These are phyloP conservation scores for Aphidius gifuensis DNA, from an alignment of 1,140 invertebrate genomes.

Conservation along the genomic window DNA sequence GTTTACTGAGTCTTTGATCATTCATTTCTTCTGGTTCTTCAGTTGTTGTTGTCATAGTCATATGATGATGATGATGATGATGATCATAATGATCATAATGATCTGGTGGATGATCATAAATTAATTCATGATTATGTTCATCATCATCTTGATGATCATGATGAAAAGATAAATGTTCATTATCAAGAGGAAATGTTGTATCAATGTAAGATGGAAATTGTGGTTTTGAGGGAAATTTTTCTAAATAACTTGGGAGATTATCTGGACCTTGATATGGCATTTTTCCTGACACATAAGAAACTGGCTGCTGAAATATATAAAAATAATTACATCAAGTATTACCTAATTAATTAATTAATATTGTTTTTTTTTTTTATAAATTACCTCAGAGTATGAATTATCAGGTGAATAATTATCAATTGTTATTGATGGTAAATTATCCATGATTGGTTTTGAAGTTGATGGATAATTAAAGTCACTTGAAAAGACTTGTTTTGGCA, in stretches of 20 bases:
- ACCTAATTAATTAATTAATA: neutral
- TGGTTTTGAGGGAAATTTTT: constrained; percentile 34
- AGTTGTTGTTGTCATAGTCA: constrained; percentile 37
- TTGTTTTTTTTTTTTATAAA: neutral
- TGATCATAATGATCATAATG: constrained; percentile 37
- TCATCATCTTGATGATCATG: constrained; percentile 48
- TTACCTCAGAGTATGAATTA: constrained; percentile 19
- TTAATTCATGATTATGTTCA: constrained; percentile 44
- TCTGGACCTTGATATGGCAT: constrained; percentile 19
- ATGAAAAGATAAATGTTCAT: constrained; percentile 22
- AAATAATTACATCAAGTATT: neutral
- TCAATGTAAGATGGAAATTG: constrained; percentile 19
- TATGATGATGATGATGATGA: too few relatives aligned
- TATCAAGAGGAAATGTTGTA: constrained; percentile 24
- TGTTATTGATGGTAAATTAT: constrained; percentile 15
- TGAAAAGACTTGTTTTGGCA: constrained; percentile 25
- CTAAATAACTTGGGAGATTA: constrained; percentile 27
- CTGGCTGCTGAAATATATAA: constrained; percentile 24
- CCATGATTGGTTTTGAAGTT: constrained; percentile 9
- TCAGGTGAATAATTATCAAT: constrained; percentile 21
- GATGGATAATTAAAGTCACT: constrained; percentile 28
- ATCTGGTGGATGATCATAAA: constrained; percentile 45
- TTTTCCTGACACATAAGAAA: constrained; percentile 24
- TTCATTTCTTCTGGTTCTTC: constrained; percentile 57
- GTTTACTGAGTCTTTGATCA: constrained; percentile 66